Evolutionary conservation across 2,888 invertebrate genomes (phyloP), one percentile per base, ranked within the genome.

Genomic region (Netelia fuscicornis): DNA sequence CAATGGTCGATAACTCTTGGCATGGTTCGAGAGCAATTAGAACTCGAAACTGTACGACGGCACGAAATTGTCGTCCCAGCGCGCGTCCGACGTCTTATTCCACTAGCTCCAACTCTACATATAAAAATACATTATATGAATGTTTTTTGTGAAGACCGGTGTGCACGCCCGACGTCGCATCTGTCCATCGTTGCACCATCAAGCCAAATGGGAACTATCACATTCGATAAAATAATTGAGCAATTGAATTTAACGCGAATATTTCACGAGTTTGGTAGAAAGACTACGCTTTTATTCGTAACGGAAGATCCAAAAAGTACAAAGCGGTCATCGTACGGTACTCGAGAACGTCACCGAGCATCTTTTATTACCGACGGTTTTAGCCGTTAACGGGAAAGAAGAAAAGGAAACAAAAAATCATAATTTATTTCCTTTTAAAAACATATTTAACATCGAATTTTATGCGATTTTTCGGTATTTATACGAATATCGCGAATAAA

Each of bases 1-100:
- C 84, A 74, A 77, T 75, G 81, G 70, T 76, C 79, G 82, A 80
- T 85, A 85, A 85, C 82, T 85, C 85, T 79, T 60, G 75, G 72
- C 11, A 65, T 72, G 44, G 60, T 72, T 60, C 52, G 23, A 20
- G 67, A 30, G 71, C 76, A 85, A 79, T 82, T 82, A 82, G 82
- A 85, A 79, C 78, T 42, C 52, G 70, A 71, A 75, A 64, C 67
- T 56, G 56, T 23, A 2, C 48, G 42, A 48, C 48, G 48, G n/a
- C 70, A n/a, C 75, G 54, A 76, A 74, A 79, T 60, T 85, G 79
- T 76, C 74, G 58, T 81, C 65, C 65, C 17, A n/a, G 60, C 67
- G 30, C 20, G 60, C 30, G 48, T 71, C 54, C 70, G 70, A 82
- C 70, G 78, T 82, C 81, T 82, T 65, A 85, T 81, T 85, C 70